Conservation (phyloP, 2,888 invertebrate species). For the Yponomeuta evonymella region DNA sequence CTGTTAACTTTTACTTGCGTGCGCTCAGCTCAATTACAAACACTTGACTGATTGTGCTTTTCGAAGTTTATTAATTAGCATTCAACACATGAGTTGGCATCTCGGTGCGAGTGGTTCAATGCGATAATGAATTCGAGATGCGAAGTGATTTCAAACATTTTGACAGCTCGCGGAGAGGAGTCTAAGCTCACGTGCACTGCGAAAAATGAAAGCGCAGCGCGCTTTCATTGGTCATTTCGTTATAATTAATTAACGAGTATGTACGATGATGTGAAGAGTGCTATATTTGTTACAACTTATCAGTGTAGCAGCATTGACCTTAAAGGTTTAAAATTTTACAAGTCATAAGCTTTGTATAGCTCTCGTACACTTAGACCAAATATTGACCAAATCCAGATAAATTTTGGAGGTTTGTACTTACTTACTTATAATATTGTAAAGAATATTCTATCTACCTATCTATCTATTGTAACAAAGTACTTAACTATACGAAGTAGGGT, state of each 20-base stretch:
- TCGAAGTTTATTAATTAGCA: slow-evolving; percentile 8
- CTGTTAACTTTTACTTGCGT: too few relatives aligned
- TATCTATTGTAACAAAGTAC: background rate
- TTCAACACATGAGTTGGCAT: slow-evolving; percentile 6
- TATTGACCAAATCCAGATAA: too few relatives aligned
- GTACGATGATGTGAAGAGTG: background rate
- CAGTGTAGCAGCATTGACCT: background rate
- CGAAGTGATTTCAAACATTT: slow-evolving; percentile 36
- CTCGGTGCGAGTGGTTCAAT: background rate
- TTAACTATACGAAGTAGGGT: background rate
- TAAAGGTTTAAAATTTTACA: background rate
- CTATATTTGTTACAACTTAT: background rate
- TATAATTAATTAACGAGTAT: slow-evolving; percentile 17
- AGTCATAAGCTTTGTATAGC: too few relatives aligned
- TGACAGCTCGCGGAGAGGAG: slow-evolving; percentile 37
- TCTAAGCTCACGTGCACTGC: background rate
- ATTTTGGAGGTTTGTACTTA: too few relatives aligned
- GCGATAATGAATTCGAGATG: slow-evolving; percentile 17
- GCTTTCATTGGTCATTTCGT: slow-evolving; percentile 6
- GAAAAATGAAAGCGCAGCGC: slow-evolving; percentile 13
- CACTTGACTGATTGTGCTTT: background rate
- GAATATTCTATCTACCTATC: too few relatives aligned
- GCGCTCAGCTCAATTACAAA: background rate
- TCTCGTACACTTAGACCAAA: too few relatives aligned
- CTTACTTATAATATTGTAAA: too few relatives aligned